Percentiles rank a stretch among this genome's conserved stretches.
Evolutionary conservation across 2,113 vertebrate genomes (phyloP).

Genomic region (Albula glossodonta): DNA sequence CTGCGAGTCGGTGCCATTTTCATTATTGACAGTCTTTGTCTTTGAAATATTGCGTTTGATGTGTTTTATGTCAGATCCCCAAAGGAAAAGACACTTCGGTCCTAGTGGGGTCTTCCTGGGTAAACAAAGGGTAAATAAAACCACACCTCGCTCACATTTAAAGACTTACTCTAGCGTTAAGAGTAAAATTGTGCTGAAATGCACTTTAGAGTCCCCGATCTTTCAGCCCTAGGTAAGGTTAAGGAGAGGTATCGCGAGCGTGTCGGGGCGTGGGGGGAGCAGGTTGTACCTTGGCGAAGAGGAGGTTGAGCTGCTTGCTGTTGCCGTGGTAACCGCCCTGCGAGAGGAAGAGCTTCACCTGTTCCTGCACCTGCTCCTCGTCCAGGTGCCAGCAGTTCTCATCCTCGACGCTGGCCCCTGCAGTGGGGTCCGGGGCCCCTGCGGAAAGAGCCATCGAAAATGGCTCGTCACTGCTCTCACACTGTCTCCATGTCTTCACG

Average conservation of each 20-base stretch:
- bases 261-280: neutral
- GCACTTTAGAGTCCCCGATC: too few relatives aligned
- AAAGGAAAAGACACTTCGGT: too few relatives aligned
- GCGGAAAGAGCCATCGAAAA: conserved; percentile 36
- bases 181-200: too few relatives aligned
- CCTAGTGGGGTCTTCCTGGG: too few relatives aligned
- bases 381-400: conserved; percentile 98
- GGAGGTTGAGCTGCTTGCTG: conserved; percentile 95
- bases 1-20: too few relatives aligned
- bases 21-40: too few relatives aligned
- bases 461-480: neutral
- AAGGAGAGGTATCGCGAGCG: neutral
- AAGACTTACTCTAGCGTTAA: too few relatives aligned
- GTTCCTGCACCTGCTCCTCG: conserved; percentile 95
- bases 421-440: conserved; percentile 97
- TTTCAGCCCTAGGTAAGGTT: too few relatives aligned
- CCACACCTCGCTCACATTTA: too few relatives aligned
- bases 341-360: conserved; percentile 95
- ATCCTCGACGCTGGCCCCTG: conserved; percentile 91
- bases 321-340: conserved; percentile 97
- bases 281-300: conserved; percentile 86
- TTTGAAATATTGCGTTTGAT: too few relatives aligned
- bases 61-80: too few relatives aligned
- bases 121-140: too few relatives aligned
- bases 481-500: neutral